Base-by-base conservation (phyloP, 2,797 vertebrate species). In the Acanthurus tractus region DNA sequence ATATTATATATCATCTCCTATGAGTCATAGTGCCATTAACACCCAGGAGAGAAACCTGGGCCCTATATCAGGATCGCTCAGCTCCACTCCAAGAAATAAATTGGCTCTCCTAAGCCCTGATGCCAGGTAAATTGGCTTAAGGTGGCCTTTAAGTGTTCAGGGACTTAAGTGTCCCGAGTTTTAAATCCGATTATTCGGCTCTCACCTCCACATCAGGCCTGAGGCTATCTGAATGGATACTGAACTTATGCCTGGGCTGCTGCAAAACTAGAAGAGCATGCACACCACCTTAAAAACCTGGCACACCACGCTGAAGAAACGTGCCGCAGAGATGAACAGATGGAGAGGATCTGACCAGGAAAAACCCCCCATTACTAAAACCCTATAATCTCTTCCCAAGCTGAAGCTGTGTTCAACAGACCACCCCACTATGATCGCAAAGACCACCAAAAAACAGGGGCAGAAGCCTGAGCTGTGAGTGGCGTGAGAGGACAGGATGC, bases 101-200 rank as follows among this genome's bases (percentile, higher is more conserved):
- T 91, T 93, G 90, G 66, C 90, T 91, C 86, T 90, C 87, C 84
- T 92, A 93, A 93, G 90, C 85, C 91, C 83, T 54, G 85, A 89
- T 90, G 93, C 86, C 91, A 93, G 93, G 94, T 93, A 94, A 94
- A 95, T 94, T 93, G 93, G 93, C 94, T 95, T 95, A 93, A 85
- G 90, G 86, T 94, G 90, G 88, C 89, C 90, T 94, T 94, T 93
- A 94, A 94, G 84, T 87, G 88, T 93, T 91, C 76, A 70, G 90
- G 86, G 93, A 94, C 86, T 95, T 89, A 89, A 91, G 89, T 85
- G 88, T 91, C 90, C 88, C 34, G 70, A 91, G 86, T 93, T 91
- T 93, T 89, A 94, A 95, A 95, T 95, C 92, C 66, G 89, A 95
- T 95, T 94, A 95, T 91, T 89, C 63, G 79, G 75, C 90, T 89